Base-by-base conservation (phyloP, 1,140 invertebrate species). In the Telenomus remus region DNA sequence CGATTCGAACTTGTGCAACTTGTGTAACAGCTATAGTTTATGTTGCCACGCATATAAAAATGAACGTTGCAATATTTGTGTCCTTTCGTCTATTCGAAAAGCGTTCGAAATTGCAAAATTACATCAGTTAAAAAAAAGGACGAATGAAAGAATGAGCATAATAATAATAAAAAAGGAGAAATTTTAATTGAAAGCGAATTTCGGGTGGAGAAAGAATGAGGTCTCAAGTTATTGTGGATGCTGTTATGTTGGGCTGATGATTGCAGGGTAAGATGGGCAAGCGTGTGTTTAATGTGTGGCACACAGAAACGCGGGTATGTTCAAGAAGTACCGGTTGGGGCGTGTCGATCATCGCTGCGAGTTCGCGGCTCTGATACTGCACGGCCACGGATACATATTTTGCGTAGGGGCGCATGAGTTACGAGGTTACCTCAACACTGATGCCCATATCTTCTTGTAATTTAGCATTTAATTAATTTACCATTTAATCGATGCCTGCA, bases 321-420 rank as follows among this genome's bases (percentile, higher is more conserved):
- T 59, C 53, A 75, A 75, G 51, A 75, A 72, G 66, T 79, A 79
- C 78, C 78, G 69, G 78, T 79, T 79, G 74, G 70, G 73, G 78
- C 73, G 73, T 79, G 78, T 73, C 73, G 74, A 79, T 76, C 65
- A 48, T 59, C 72, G 51, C 56, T 72, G 68, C 48, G 63, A 72
- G 64, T 68, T 54, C 54, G 48, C 46, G 55, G 42, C 61, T 57
- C 39, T 34, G 68, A 71, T 63, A 64, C 53, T 60, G 59, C n/a
- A n/a, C n/a, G 48, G 19, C 43, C 64, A 54, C 51, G 37, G 64
- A 69, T 72, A 69, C 69, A 72, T 59, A 64, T 61, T 72, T 64
- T n/a, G 34, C 56, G 43, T 37, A 47, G 44, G 57, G 64, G 64
- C 72, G 54, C 39, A 72, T 72, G 68, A 77, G 33, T 70, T 76